phyloP scores from a whole-genome alignment of 2,888 invertebrate genomes.

The Caenorhabditis sp. region DNA sequence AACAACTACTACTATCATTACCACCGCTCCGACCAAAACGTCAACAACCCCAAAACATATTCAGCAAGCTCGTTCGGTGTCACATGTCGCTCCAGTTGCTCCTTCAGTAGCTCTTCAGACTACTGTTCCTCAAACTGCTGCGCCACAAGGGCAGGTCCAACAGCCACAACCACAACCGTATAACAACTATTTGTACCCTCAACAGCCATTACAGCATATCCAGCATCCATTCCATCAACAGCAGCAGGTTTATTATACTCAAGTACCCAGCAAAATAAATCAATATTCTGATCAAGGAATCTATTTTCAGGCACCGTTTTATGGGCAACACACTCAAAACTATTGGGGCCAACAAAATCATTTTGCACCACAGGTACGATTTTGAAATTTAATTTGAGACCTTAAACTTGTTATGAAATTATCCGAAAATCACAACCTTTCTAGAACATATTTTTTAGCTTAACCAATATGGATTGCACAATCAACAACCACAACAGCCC shows the following conservation, averaged over 20 bases:
- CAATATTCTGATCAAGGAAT: no score
- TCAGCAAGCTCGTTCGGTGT: constrained; percentile 33
- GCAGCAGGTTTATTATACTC: constrained; percentile 25
- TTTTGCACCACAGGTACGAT: background rate
- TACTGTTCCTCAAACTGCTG: background rate
- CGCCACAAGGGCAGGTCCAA: constrained; percentile 11
- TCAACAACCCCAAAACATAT: constrained; percentile 14
- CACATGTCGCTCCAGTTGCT: constrained; percentile 1
- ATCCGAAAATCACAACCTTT: background rate
- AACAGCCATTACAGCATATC: constrained; percentile 19
- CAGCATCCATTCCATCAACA: no score
- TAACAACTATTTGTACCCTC: constrained; percentile 19
- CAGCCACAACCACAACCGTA: constrained; percentile 13
- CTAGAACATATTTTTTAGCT: background rate
- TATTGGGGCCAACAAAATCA: constrained; percentile 41
- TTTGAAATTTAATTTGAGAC: background rate
- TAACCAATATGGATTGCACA: background rate
- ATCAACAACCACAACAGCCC: background rate
- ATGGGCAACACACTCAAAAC: constrained; percentile 45
- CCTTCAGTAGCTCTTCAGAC: background rate
- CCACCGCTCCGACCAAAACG: background rate
- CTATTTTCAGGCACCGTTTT: constrained; percentile 13
- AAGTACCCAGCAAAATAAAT: constrained; percentile 7
- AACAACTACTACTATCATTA: background rate
- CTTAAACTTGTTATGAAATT: background rate